Evolutionary conservation across 2,113 vertebrate species (phyloP).

Genomic region (Mustela lutreola): DNA sequence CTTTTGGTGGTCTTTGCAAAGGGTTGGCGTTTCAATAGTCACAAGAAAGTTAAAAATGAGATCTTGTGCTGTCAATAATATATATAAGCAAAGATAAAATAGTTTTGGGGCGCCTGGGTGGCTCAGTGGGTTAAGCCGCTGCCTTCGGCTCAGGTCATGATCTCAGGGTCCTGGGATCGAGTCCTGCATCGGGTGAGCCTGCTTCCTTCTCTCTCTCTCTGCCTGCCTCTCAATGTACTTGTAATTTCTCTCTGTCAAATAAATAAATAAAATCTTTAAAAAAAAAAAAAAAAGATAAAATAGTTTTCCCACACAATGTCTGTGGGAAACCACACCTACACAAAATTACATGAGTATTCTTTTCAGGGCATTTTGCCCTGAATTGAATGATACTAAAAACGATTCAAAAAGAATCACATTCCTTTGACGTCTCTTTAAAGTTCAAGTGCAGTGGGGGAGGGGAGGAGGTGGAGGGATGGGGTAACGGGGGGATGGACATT

Average conservation of each 20-base stretch:
- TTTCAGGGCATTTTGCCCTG: not conserved
- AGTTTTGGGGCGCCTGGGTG: too few species aligned
- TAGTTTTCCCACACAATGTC: not conserved
- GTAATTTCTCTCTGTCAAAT: too few species aligned
- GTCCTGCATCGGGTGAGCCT: too few species aligned
- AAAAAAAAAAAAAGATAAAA: conserved; percentile 10
- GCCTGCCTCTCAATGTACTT: too few species aligned
- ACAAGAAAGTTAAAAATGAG: not conserved
- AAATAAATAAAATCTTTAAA: too few species aligned
- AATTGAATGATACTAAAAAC: not conserved
- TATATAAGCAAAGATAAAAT: not conserved
- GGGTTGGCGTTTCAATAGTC: not conserved
- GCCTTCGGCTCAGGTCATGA: too few species aligned
- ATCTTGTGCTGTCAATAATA: not conserved
- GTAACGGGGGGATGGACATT: not conserved
- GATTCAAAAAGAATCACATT: not conserved
- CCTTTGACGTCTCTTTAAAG: not conserved
- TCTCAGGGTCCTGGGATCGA: too few species aligned
- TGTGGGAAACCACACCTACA: not conserved
- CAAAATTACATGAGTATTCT: not conserved
- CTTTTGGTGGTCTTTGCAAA: conserved; percentile 50
- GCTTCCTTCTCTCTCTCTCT: too few species aligned
- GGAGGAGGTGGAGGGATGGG: not conserved
- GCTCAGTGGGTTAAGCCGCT: too few species aligned
- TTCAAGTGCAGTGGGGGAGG: not conserved